A percentile compares a stretch with the other conserved stretches of the same genome.
These are phyloP conservation scores for Andrena marginata DNA, from an alignment of 2,888 invertebrate genomes.

Conservation along the genomic window DNA sequence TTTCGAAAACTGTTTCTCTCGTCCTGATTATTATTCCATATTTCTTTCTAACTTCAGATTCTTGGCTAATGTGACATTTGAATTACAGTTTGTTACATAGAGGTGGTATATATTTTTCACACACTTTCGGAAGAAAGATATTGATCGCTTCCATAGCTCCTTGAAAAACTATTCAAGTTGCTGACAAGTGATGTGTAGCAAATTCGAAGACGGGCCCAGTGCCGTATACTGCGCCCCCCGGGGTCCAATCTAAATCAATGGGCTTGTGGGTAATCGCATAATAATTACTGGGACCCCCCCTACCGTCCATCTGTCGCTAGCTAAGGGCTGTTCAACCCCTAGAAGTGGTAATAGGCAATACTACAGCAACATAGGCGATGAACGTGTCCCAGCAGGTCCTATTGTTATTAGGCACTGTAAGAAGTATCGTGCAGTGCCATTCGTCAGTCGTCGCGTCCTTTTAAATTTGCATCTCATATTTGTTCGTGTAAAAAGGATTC, in stretches of 20 bases:
- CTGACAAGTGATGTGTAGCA: constrained; percentile 67
- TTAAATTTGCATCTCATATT: constrained; percentile 25
- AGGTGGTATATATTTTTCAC: background rate
- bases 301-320: constrained; percentile 82
- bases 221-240: constrained; percentile 76
- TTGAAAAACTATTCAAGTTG: constrained; percentile 32
- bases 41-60: background rate
- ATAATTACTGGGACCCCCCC: constrained; percentile 84
- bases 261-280: constrained; percentile 85
- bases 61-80: too few relatives aligned
- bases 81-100: too few relatives aligned
- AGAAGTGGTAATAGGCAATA: constrained; percentile 65
- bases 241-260: constrained; percentile 84
- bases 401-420: constrained; percentile 78
- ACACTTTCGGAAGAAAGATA: background rate
- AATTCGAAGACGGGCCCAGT: constrained; percentile 72
- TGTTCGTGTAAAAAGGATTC: background rate
- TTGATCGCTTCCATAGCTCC: background rate
- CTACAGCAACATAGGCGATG: constrained; percentile 74
- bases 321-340: constrained; percentile 75
- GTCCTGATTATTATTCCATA: background rate
- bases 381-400: constrained; percentile 82
- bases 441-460: constrained; percentile 28
- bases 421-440: constrained; percentile 70
- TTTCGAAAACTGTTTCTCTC: background rate